Base-by-base conservation (phyloP, 2,113 vertebrate species). In the Chionodraco myersi region DNA sequence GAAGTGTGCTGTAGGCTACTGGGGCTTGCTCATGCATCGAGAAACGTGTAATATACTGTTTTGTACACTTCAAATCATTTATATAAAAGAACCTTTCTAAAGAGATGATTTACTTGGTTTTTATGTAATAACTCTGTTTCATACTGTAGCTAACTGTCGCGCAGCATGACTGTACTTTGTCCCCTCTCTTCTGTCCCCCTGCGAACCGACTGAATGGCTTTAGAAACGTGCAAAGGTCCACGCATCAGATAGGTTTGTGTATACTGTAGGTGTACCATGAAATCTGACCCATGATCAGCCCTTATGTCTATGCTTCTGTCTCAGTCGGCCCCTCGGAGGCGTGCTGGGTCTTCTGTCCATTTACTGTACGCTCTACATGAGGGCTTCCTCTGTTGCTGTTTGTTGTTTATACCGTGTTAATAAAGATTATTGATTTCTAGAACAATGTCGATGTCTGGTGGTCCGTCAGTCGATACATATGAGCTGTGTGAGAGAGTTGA, bases 401-500 rank as follows among this genome's bases (percentile, higher is more conserved):
- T 88, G 92, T 94, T 92, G 93, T 95, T 96, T 95, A 91, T 96
- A 95, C 93, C 89, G 92, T 94, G 91, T 94, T 90, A 96, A 95
- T 95, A 96, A 95, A 95, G 83, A 90, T 77, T 83, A 92, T 89
- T 89, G 84, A 90, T 95, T 95, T 95, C 91, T 95, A 94, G 79
- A 91, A 92, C 79, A 62, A 82, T 23, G 75, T 68, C 45, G 14
- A 58, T 48, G 16, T 77, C 51, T 69, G 65, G 79, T 56, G 14
- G 57, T 84, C 56, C 12, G 18, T 86, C 34, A 41, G 12, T 81
- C 44, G 60, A 75, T 58, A 41, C 26, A 26, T 45, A 52, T 41
- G 11, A 47, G 45, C 41, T 52, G 23, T 13, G 0, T 48, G 14
- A 49, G 36, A 53, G 30, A 53, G 30, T 16, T 70, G n/a, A 61